Conservation (phyloP, 2,113 vertebrate genomes). For the Chinchilla lanigera region DNA sequence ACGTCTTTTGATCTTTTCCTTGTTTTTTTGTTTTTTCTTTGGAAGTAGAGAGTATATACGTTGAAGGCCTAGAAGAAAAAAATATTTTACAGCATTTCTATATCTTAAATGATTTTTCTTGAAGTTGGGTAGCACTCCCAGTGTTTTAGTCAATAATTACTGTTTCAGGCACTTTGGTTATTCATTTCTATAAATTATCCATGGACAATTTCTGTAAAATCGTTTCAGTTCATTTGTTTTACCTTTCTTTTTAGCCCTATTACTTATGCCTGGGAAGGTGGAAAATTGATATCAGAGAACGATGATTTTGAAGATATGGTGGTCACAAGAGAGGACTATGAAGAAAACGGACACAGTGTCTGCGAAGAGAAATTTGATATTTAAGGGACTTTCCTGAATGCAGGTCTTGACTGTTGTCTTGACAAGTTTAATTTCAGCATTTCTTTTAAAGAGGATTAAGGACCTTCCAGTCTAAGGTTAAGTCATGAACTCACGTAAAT, state of each 20-base stretch:
- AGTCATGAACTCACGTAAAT: constrained; percentile 65
- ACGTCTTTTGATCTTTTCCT: constrained; percentile 22
- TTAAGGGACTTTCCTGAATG: constrained; percentile 83
- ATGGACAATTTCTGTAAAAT: not conserved
- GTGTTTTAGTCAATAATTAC: constrained; percentile 14
- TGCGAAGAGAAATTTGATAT: constrained; percentile 99
- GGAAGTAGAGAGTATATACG: not conserved
- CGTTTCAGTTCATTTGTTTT: constrained; percentile 28
- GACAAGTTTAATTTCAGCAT: constrained; percentile 43
- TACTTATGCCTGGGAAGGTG: constrained; percentile 97
- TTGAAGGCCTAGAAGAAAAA: not conserved
- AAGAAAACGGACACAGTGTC: constrained; percentile 96
- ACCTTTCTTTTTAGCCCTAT: constrained; percentile 90
- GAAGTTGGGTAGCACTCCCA: not conserved
- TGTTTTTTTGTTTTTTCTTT: constrained; percentile 21
- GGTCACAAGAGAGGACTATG: constrained; percentile 97
- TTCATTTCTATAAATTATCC: not conserved
- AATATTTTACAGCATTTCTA: not conserved
- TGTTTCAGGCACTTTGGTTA: not conserved
- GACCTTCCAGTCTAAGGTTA: constrained; percentile 70
- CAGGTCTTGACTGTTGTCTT: constrained; percentile 48
- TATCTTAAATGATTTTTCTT: not conserved
- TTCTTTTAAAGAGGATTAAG: constrained; percentile 73
- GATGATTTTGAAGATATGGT: constrained; percentile 98
- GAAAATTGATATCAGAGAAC: constrained; percentile 95